phyloP scores from a whole-genome alignment of 2,113 vertebrate species.

The Struthio camelus region DNA sequence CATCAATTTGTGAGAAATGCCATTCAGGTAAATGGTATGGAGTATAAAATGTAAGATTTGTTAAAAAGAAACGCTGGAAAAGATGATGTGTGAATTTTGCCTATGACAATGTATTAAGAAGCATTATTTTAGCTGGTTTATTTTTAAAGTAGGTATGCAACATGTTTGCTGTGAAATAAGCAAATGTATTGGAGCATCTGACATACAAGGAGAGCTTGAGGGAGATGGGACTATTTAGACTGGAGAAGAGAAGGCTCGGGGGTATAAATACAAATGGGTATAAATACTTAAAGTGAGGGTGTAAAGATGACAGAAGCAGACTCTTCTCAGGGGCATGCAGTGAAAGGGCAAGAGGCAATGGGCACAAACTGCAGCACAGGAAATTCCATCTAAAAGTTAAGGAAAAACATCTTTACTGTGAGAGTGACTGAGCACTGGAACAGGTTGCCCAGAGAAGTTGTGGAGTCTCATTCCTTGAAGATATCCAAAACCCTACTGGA shows the following conservation, averaged over 20 bases:
- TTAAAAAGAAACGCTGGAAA: background rate
- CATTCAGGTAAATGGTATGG: background rate
- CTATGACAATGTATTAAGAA: background rate
- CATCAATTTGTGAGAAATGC: background rate
- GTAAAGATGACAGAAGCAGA: background rate
- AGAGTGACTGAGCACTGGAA: background rate
- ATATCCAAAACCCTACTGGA: background rate
- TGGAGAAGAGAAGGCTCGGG: background rate
- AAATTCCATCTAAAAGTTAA: background rate
- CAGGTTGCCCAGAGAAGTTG: background rate
- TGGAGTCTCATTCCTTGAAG: background rate
- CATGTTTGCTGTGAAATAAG: background rate
- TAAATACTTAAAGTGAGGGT: background rate
- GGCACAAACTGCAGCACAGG: background rate
- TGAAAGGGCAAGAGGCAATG: background rate
- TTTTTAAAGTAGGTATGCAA: background rate
- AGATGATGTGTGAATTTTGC: rapidly evolving
- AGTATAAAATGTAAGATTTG: background rate
- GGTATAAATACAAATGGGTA: too few species aligned
- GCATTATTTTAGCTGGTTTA: rapidly evolving
- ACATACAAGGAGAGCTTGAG: background rate
- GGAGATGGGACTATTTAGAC: background rate
- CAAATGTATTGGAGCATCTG: background rate
- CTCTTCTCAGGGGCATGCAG: background rate
- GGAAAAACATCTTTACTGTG: background rate